Conservation (phyloP, 2,797 vertebrate genomes). For the Tadarida brasiliensis region DNA sequence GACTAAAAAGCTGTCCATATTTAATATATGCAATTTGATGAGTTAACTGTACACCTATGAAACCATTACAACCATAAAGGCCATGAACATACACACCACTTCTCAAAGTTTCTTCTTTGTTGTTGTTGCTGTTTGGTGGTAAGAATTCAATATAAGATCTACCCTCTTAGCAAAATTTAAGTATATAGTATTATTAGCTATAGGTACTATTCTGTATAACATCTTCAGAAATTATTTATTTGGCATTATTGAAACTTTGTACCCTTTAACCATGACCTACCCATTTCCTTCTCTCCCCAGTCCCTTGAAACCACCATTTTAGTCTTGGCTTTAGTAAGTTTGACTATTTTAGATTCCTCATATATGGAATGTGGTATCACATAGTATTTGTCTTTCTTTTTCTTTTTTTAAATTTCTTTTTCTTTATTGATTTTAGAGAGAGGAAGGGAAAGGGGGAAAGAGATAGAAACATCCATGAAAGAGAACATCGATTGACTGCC, state of each 20-base stretch:
- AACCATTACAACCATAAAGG: not conserved
- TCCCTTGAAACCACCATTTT: not conserved
- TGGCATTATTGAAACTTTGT: not conserved
- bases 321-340: not conserved
- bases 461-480: too few relatives aligned
- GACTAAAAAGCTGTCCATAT: not conserved
- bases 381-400: too few relatives aligned
- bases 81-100: not conserved
- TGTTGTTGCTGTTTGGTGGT: not conserved
- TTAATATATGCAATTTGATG: not conserved
- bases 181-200: not conserved
- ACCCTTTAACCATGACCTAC: not conserved
- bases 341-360: slow-evolving; percentile 28
- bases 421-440: too few relatives aligned
- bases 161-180: not conserved
- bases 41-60: not conserved
- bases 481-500: too few relatives aligned
- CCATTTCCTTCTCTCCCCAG: not conserved
- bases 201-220: not conserved
- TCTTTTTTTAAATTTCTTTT: too few relatives aligned
- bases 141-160: not conserved
- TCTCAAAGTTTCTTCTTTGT: not conserved
- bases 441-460: too few relatives aligned
- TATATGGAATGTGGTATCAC: not conserved
- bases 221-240: not conserved